phyloP scores from a whole-genome alignment of 2,888 invertebrate genomes.

The Dinocampus coccinellae region DNA sequence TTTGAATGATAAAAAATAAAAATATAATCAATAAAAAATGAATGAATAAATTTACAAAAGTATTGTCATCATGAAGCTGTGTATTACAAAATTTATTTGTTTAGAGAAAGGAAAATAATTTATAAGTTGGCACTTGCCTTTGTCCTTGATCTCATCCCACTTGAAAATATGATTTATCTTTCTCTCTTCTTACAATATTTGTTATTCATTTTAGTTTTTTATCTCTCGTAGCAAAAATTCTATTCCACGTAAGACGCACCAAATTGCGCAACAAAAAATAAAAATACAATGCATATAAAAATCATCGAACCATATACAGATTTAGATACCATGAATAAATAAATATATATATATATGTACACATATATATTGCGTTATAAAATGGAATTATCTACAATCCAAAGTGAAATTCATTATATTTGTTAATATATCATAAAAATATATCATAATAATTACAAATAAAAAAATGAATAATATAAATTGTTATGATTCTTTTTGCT shows the following conservation, averaged over 20 bases:
- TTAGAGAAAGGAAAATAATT: conserved; percentile 22
- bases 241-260: not conserved
- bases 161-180: conserved; percentile 19
- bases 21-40: no score
- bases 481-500: no score
- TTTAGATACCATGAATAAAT: not conserved
- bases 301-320: not conserved
- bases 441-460: not conserved
- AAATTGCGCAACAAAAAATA: conserved; percentile 1
- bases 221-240: not conserved
- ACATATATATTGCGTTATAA: not conserved
- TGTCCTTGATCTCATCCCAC: conserved; percentile 35
- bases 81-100: no score
- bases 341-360: no score
- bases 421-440: no score
- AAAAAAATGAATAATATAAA: not conserved
- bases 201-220: not conserved
- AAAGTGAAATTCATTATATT: not conserved
- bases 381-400: not conserved
- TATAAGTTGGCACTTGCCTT: conserved; percentile 7
- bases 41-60: no score
- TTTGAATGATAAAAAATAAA: no score
- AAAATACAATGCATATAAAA: conserved; percentile 20
- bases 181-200: not conserved
- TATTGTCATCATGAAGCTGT: no score